Conservation (phyloP, 2,797 vertebrate species). For the Limnodromus scolopaceus region DNA sequence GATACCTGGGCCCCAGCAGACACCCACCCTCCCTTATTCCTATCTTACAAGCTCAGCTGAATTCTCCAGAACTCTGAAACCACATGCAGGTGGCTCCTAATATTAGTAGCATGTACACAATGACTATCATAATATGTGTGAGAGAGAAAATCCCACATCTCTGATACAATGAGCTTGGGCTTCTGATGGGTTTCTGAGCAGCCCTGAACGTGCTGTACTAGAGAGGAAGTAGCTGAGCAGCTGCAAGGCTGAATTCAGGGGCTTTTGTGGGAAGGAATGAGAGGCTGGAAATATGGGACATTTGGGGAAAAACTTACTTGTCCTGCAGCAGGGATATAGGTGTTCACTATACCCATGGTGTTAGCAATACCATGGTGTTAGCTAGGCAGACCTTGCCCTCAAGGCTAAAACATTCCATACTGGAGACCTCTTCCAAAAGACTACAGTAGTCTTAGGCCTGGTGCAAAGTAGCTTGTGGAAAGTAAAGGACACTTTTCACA, state of each 20-base stretch:
- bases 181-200: neutral
- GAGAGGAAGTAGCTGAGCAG: conserved; percentile 2
- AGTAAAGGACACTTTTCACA: neutral
- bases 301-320: neutral
- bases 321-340: neutral
- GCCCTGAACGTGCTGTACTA: neutral
- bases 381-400: neutral
- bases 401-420: neutral
- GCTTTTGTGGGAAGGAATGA: neutral
- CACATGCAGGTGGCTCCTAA: conserved; percentile 25
- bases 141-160: conserved; percentile 6
- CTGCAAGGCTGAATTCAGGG: neutral
- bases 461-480: neutral
- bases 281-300: neutral
- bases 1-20: neutral
- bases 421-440: neutral
- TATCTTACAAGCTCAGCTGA: neutral
- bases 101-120: neutral
- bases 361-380: neutral
- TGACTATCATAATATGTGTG: neutral
- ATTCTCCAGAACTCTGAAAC: conserved; percentile 32
- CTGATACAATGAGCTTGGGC: neutral
- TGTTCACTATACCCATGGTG: neutral
- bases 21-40: neutral
- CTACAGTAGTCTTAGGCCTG: accelerated